Evolutionary conservation across 2,113 vertebrate species (phyloP), one percentile per base, ranked within the genome.

Genomic region (Cairina moschata): DNA sequence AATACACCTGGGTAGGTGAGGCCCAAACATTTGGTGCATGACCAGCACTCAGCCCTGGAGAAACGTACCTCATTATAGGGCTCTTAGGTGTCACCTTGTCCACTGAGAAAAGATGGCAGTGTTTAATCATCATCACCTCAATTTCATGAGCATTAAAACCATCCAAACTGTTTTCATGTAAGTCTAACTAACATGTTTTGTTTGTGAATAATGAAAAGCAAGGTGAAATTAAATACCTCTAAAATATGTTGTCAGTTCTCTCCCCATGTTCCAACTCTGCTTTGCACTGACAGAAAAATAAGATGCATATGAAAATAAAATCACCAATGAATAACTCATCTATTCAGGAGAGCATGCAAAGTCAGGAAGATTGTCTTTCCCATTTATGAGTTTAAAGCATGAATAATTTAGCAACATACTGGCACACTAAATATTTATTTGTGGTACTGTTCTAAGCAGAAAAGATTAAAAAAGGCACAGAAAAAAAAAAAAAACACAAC

Each of bases 351-450:
- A 92, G 63, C 28, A 56, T 93, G 91, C 94, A 90, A 94, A 96
- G 91, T 82, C 95, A 92, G 90, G 93, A 92, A 94, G 95, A 90
- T 89, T 93, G 89, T 94, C 89, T 96, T 97, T 95, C 93, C 69
- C 78, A 86, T 93, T 95, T 96, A 92, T 10, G 68, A 96, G 88
- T 97, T 96, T 86, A 96, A 94, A 73, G 48, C 85, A 96, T 98
- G 96, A 98, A 97, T 98, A 97, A 97, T 96, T 96, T 96, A 97
- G 38, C 74, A 92, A 86, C 90, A 87, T 90, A 95, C 93, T 94
- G 92, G 86, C 91, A 86, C 60, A 77, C 91, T 97, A 96, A 82
- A 73, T 97, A 91, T 96, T 97, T 97, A 96, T 97, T 95, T 97
- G 86, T 93, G 93, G 95, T 92, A 66, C 71, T 85, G 71, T 78